Base-by-base conservation (phyloP, 2,797 vertebrate species). In the Adrianichthys oophorus region DNA sequence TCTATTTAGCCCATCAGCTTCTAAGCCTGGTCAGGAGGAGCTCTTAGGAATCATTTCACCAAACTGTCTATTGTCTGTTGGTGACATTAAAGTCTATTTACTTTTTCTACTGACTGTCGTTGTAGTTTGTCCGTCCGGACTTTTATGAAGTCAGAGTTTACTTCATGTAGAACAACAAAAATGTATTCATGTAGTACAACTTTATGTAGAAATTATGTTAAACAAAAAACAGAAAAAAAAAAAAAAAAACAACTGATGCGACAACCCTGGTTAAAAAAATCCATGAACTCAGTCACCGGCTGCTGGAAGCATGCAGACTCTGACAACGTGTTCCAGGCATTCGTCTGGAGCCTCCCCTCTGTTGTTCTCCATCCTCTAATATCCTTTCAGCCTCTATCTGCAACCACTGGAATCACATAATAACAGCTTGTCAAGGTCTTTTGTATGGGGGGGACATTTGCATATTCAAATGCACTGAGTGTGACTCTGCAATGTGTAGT, bases 391-490 rank as follows among this genome's bases (percentile, higher is more conserved):
- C 80, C 76, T 64, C 74, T 80, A 66, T 80, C 78, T 74, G 73
- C 74, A 79, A 76, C 79, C 83, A 76, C 75, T 77, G 78, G 78
- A 85, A 76, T 84, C 75, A 53, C 81, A 74, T 87, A 88, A 88
- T 87, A 90, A 84, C 87, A 88, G 83, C 85, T 87, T 87, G 88
- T 88, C 86, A 87, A 83, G 76, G 76, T 71, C 83, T 80, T 74
- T 80, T 87, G 78, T 89, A 85, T 65, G 1, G 41, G 61, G 61
- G 59, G 64, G 82, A 74, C 76, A 85, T 83, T 85, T 84, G 83
- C 76, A 80, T 89, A 90, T 90, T 87, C 85, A 86, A 85, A 87
- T 76, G 60, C 68, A 50, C 61, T 60, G 63, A 73, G 57, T 72
- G 78, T 74, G 71, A 76, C 60, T 78, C 59, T 77, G 68, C 68